These are phyloP conservation scores for Aselliscus stoliczkanus DNA, from an alignment of 2,797 vertebrate genomes.

Conservation along the genomic window DNA sequence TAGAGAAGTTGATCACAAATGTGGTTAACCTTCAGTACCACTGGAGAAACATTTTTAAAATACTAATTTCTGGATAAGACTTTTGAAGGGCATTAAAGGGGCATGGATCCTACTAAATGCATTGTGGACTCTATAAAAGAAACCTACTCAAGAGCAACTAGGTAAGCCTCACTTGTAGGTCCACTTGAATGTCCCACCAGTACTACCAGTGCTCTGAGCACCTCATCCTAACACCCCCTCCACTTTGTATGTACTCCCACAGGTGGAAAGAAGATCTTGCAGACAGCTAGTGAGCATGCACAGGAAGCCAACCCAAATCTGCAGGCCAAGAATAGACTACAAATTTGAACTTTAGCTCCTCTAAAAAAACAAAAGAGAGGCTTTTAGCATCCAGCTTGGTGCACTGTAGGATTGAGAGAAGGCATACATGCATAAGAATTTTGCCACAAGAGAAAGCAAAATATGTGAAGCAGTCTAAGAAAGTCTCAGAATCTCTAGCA, in stretches of 20 bases:
- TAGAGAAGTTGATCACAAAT: background rate
- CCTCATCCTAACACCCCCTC: background rate
- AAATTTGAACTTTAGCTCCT: background rate
- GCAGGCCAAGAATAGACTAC: background rate
- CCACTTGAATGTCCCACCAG: background rate
- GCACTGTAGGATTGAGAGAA: background rate
- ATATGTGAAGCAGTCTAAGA: background rate
- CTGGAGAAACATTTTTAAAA: background rate
- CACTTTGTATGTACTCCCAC: background rate
- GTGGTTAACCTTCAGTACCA: background rate
- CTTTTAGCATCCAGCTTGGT: background rate
- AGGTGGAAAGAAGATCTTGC: background rate
- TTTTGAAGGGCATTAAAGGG: background rate
- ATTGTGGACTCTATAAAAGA: background rate
- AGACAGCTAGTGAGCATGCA: background rate
- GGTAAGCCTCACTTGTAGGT: background rate
- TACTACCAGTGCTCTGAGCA: background rate
- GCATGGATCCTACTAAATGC: background rate
- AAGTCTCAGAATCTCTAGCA: background rate
- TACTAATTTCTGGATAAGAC: background rate
- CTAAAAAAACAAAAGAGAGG: background rate
- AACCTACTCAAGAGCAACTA: background rate
- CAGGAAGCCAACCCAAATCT: background rate
- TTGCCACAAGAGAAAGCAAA: background rate
- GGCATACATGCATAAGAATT: background rate